Conservation (phyloP, 2,797 vertebrate species). For the Jordanella pulchra region DNA sequence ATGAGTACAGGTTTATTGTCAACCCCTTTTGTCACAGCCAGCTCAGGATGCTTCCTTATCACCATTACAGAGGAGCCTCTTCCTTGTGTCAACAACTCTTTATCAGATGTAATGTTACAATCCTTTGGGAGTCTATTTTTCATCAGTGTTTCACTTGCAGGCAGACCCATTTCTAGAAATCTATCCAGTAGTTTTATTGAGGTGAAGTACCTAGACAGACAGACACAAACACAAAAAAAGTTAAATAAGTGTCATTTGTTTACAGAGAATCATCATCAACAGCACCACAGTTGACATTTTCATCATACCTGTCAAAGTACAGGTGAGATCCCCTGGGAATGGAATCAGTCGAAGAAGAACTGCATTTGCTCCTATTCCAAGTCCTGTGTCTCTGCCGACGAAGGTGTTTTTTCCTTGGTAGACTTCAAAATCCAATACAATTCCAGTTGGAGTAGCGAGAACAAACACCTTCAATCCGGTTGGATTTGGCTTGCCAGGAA, state of each 20-base stretch:
- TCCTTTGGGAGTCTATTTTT: neutral
- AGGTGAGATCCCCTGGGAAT: neutral
- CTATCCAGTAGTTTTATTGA: too few species aligned
- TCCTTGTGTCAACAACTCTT: neutral
- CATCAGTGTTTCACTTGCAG: too few species aligned
- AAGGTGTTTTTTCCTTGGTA: neutral
- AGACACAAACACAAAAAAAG: too few species aligned
- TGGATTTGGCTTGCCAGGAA: neutral
- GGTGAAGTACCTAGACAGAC: too few species aligned
- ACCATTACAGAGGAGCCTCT: constrained; percentile 14
- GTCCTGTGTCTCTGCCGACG: neutral
- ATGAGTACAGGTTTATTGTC: constrained; percentile 22
- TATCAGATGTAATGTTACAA: constrained; percentile 10
- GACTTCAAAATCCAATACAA: neutral
- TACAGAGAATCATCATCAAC: neutral
- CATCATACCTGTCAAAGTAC: neutral
- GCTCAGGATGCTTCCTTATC: constrained; percentile 3
- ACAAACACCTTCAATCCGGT: neutral
- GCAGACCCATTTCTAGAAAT: too few species aligned
- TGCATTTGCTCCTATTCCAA: constrained; percentile 1
- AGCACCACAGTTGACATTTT: neutral
- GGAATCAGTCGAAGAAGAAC: neutral
- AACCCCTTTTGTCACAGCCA: constrained; percentile 5
- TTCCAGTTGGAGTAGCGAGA: constrained; percentile 1
- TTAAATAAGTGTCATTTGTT: too few species aligned